These are phyloP conservation scores for Megalonaias nervosa DNA, from an alignment of 1,140 invertebrate species.

Conservation along the genomic window DNA sequence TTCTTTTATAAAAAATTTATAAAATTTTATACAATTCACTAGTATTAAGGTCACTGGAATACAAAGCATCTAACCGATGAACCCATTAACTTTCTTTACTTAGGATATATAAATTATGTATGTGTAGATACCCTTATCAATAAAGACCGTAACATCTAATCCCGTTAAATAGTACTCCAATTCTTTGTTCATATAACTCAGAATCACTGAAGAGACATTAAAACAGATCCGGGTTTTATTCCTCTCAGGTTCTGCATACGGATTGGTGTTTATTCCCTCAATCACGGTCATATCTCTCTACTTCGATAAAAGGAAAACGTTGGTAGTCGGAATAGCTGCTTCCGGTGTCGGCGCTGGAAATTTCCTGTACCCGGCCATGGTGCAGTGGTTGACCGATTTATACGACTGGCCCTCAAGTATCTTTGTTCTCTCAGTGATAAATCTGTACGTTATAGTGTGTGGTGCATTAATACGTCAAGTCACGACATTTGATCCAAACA, in stretches of 20 bases:
- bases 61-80: no score
- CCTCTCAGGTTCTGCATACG: conserved; percentile 84
- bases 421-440: conserved; percentile 37
- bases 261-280: conserved; percentile 89
- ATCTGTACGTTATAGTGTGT: conserved; percentile 41
- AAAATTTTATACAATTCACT: no score
- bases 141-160: no score
- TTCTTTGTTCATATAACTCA: no score
- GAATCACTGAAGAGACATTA: no score
- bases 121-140: no score
- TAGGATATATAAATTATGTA: no score
- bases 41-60: no score
- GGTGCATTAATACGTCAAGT: conserved; percentile 38
- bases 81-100: no score
- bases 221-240: no score
- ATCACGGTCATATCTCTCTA: conserved; percentile 91
- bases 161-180: no score
- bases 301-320: conserved; percentile 88
- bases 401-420: conserved; percentile 82
- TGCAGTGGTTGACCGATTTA: conserved; percentile 75
- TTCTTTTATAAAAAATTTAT: no score
- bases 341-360: conserved; percentile 92
- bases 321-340: conserved; percentile 89
- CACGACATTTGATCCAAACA: conserved; percentile 1
- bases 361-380: conserved; percentile 81